Percentiles rank a stretch among this genome's conserved stretches.
Evolutionary conservation across 2,113 vertebrate species (phyloP).

Genomic region (Saguinus imperator): DNA sequence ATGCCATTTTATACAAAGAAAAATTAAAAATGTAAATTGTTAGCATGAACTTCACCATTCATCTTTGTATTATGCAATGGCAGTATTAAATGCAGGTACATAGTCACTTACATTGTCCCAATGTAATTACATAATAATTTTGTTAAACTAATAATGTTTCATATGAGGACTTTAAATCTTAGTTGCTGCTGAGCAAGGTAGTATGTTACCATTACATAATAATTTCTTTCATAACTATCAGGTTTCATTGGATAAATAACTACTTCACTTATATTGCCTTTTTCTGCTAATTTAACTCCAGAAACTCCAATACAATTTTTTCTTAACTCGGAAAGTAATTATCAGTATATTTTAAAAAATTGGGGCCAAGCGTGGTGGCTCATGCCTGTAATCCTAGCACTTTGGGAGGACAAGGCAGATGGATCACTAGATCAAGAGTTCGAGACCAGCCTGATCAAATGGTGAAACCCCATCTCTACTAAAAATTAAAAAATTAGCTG

Average conservation of each 20-base stretch:
- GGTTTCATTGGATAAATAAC: background rate
- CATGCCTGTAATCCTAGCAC: too few relatives aligned
- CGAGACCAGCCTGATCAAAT: too few relatives aligned
- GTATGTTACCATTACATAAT: background rate
- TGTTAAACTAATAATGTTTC: background rate
- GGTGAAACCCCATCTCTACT: too few relatives aligned
- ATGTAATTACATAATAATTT: background rate
- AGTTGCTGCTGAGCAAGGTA: background rate
- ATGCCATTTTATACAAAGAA: background rate
- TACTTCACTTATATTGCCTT: background rate
- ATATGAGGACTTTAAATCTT: background rate
- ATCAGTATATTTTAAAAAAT: background rate
- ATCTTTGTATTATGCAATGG: background rate
- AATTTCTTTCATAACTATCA: background rate
- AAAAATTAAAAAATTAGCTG: too few relatives aligned
- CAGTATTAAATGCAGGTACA: background rate
- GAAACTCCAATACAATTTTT: background rate
- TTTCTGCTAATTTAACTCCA: constrained; percentile 9
- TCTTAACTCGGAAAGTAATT: background rate
- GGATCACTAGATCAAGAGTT: too few relatives aligned
- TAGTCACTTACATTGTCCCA: background rate
- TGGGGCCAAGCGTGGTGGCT: too few relatives aligned
- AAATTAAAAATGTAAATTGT: background rate
- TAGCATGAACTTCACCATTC: background rate
- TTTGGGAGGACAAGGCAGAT: too few relatives aligned